phyloP scores from a whole-genome alignment of 2,888 invertebrate genomes.

The Horisme vitalbata region DNA sequence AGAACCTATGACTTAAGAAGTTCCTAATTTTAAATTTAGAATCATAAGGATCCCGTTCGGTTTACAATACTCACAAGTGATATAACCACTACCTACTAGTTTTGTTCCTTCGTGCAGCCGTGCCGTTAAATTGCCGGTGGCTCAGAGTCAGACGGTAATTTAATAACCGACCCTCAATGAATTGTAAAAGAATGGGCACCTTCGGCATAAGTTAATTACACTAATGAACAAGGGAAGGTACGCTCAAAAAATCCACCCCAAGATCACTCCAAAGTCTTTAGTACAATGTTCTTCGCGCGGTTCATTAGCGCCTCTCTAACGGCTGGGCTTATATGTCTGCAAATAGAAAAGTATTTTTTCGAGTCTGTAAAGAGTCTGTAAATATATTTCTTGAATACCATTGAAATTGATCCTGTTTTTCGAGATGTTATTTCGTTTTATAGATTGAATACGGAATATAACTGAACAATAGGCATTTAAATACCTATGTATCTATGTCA shows the following conservation, averaged over 20 bases:
- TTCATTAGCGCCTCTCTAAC: constrained; percentile 72
- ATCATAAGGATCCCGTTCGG: no score
- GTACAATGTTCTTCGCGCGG: constrained; percentile 77
- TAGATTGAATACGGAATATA: no score
- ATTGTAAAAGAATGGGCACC: constrained; percentile 66
- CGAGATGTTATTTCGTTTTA: no score
- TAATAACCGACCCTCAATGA: constrained; percentile 64
- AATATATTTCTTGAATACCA: no score
- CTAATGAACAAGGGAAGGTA: constrained; percentile 81
- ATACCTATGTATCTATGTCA: no score
- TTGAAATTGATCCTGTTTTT: no score
- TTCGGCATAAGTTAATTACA: constrained; percentile 79
- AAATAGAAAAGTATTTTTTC: no score
- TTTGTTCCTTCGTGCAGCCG: constrained; percentile 1
- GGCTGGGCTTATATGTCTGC: constrained; percentile 51
- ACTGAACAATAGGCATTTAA: no score
- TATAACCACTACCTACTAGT: background rate
- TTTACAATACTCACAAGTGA: no score
- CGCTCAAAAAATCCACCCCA: constrained; percentile 76
- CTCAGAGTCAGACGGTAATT: constrained; percentile 48
- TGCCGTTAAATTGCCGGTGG: constrained; percentile 31
- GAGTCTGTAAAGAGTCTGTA: no score
- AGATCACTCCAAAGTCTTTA: constrained; percentile 80
- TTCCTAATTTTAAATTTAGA: no score
- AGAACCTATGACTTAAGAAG: no score